Base-by-base conservation (phyloP, 30 jellyfish, hydroid and myxozoan genomes). In the Aurelia aurita region DNA sequence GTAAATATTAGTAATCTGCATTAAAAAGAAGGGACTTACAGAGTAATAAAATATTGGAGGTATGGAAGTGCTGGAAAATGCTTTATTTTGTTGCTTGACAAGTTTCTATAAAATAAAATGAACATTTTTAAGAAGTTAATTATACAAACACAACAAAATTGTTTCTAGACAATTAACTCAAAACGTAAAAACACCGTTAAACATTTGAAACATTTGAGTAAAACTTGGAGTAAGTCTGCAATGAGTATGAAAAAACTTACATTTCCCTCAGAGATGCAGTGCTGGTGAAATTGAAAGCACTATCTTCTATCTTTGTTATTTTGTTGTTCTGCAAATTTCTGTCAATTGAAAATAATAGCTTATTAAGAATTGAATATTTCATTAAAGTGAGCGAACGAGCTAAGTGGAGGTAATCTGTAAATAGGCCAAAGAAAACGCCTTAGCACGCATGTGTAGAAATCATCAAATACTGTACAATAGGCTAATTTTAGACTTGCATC, bases 251-350 rank as follows among this genome's bases (percentile, higher is more conserved):
- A 23, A 20, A 46, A 0, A 73, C 95, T 85, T 28, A 85, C 89
- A 89, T 63, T 62, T 47, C 58, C 58, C 72, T 69, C 66, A 89
- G 5, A 61, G 74, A 27, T 3, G 97, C 45, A 45, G 74, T 34
- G 85, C 86, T 46, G 32, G 81, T 60, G 71, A 80, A 55, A 32
- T 69, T 61, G 31, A 89, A 89, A 1, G 97, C 88, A 0, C 23
- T 78, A 26, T 74, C 72, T 34, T 89, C 97, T 11, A 89, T 72
- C 34, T 13, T 74, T 16, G 29, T 5, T 70, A 89, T 89, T 58
- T 51, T 66, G 82, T 89, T 89, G 55, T 57, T 72, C 49, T 89
- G 70, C 70, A 89, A 58, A 44, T 73, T 14, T 16, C 96, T 87
- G 81, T 20, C 32, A 15, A 39, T 39, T 6, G 9, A 5, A 6